Evolutionary conservation across 2,888 invertebrate species (phyloP).

Genomic region (Trachelus iudaicus): DNA sequence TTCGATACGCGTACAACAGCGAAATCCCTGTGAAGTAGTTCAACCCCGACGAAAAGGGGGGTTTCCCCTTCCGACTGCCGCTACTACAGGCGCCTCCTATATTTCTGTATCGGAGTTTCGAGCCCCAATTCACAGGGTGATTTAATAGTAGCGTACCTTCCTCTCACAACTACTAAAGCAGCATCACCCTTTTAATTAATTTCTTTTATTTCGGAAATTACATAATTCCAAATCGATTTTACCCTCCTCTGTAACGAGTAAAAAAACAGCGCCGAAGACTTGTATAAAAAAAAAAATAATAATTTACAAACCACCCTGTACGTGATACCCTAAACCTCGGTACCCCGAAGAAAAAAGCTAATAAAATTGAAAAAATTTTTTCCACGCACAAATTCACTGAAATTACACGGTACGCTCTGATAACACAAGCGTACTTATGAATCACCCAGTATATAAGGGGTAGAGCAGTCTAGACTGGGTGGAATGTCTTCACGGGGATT

Average conservation of each 20-base stretch:
- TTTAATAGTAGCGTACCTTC: not conserved
- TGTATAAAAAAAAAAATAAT: not conserved
- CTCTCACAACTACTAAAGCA: not conserved
- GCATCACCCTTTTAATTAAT: not conserved
- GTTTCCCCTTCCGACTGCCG: not conserved
- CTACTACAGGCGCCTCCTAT: not conserved
- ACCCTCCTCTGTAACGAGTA: not conserved
- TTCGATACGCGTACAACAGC: not conserved
- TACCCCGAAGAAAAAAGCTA: not conserved
- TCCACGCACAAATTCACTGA: not conserved
- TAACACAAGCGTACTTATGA: not conserved
- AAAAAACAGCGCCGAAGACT: not conserved
- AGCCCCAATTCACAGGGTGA: not conserved
- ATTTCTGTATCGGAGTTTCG: not conserved
- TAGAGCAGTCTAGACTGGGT: not conserved
- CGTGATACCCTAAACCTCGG: accelerated
- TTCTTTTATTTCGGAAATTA: not conserved
- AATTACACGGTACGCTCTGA: not conserved
- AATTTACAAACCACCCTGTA: not conserved
- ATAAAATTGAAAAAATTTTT: not conserved
- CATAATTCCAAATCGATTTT: not conserved
- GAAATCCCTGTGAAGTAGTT: not conserved
- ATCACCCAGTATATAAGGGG: not conserved
- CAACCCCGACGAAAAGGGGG: not conserved
- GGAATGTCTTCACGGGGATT: conserved; percentile 16